phyloP scores from a whole-genome alignment of 1,140 invertebrate genomes.

The Drosophila ficusphila region DNA sequence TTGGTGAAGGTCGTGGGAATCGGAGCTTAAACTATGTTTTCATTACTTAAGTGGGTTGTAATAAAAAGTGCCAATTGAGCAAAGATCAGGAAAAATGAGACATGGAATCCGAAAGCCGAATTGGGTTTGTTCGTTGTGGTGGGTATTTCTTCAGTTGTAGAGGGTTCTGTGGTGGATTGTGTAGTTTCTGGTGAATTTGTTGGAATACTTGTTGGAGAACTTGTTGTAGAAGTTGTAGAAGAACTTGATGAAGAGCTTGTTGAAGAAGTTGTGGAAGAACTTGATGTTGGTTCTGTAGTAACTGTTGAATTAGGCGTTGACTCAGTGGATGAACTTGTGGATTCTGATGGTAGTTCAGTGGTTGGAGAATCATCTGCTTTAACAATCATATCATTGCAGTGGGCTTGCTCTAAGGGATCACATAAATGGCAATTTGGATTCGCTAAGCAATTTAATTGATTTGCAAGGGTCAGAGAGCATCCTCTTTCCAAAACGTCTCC shows the following conservation, averaged over 20 bases:
- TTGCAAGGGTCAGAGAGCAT: slow-evolving; percentile 40
- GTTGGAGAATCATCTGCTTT: not conserved
- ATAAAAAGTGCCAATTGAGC: slow-evolving; percentile 41
- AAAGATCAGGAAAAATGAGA: slow-evolving; percentile 41
- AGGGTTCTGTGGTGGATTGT: not conserved
- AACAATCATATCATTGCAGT: slow-evolving; percentile 55
- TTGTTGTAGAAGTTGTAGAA: slow-evolving; percentile 1
- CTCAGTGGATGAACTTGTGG: slow-evolving; percentile 7
- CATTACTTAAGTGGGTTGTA: slow-evolving; percentile 53
- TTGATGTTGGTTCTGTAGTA: not conserved
- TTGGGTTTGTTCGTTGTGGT: slow-evolving; percentile 51
- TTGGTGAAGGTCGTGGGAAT: slow-evolving; percentile 52
- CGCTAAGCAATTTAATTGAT: slow-evolving; percentile 53
- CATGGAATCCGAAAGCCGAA: slow-evolving; percentile 23
- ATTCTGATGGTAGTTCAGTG: slow-evolving; percentile 13
- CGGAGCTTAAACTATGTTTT: slow-evolving; percentile 26
- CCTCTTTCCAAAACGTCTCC: slow-evolving; percentile 51
- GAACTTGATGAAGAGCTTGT: not conserved
- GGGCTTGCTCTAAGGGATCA: slow-evolving; percentile 44
- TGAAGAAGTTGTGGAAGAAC: not conserved
- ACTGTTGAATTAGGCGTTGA: not conserved
- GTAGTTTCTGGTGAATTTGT: slow-evolving; percentile 6
- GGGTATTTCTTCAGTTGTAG: slow-evolving; percentile 25
- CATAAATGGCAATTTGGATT: slow-evolving; percentile 58
- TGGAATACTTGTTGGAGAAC: slow-evolving; percentile 1